Percentiles rank a stretch among this genome's conserved stretches.
These are phyloP conservation scores for Cyprinodon diabolis DNA, from an alignment of 2,797 vertebrate genomes.

Conservation along the genomic window DNA sequence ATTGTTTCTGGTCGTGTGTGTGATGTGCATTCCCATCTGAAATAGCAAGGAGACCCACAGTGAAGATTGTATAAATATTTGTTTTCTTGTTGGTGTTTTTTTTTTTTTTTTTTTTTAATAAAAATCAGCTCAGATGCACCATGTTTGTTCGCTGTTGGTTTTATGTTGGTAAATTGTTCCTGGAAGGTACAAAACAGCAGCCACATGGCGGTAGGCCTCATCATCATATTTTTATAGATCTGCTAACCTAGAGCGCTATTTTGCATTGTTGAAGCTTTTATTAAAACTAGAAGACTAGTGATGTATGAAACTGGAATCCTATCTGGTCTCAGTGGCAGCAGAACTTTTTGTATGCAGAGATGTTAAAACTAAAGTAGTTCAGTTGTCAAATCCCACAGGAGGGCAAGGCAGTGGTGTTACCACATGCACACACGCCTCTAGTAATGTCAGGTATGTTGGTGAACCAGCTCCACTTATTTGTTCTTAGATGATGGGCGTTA, in stretches of 20 bases:
- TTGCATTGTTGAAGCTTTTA: not conserved
- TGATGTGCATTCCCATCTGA: conserved; percentile 53
- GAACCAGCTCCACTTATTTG: conserved; percentile 69
- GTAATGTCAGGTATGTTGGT: conserved; percentile 77
- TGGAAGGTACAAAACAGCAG: not conserved
- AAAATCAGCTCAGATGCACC: not conserved
- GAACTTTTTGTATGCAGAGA: conserved; percentile 3
- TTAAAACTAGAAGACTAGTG: not conserved
- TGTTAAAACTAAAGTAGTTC: conserved; percentile 16
- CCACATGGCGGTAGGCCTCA: not conserved
- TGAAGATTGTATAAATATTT: not conserved
- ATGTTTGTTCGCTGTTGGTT: not conserved
- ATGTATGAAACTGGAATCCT: not conserved
- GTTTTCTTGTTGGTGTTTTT: not conserved
- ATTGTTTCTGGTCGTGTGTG: conserved; percentile 88
- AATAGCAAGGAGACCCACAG: not conserved
- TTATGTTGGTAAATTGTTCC: not conserved
- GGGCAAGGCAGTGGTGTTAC: conserved; percentile 65
- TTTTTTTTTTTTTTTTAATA: not conserved
- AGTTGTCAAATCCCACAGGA: conserved; percentile 50
- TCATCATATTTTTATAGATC: not conserved
- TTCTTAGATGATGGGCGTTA: conserved; percentile 58
- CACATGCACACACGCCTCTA: conserved; percentile 64
- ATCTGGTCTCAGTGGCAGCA: conserved; percentile 4
- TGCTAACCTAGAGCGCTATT: not conserved